A percentile compares a stretch with the other conserved stretches of the same genome.
Conservation (phyloP, 2,888 invertebrate species). For the Neocrepidodera transversa region DNA sequence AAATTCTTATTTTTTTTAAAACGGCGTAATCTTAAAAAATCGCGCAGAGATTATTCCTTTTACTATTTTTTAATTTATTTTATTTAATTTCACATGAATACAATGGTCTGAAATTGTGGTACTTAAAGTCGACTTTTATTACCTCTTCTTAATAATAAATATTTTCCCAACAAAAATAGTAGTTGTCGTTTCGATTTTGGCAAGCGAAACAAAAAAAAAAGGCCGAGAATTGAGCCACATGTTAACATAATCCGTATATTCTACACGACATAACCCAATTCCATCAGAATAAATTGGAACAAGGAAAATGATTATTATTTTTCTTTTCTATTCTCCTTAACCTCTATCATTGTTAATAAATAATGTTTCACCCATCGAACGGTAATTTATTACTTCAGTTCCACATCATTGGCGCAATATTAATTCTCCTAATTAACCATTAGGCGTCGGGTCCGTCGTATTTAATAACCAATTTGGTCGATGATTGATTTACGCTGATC, state of each 20-base stretch:
- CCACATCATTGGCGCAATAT: constrained; percentile 45
- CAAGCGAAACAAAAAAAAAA: constrained; percentile 17
- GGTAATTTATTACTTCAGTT: constrained; percentile 45
- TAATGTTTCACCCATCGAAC: too few species aligned
- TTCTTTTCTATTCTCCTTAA: neutral
- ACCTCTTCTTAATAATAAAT: too few species aligned
- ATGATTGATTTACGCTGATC: constrained; percentile 44
- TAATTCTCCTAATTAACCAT: constrained; percentile 47
- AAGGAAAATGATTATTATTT: constrained; percentile 8
- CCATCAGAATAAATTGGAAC: constrained; percentile 10
- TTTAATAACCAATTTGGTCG: constrained; percentile 47
- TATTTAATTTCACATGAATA: too few species aligned
- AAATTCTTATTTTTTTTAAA: too few species aligned
- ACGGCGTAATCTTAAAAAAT: too few species aligned
- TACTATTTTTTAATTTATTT: too few species aligned
- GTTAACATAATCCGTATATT: constrained; percentile 31
- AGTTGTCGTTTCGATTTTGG: too few species aligned
- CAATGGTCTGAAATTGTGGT: too few species aligned
- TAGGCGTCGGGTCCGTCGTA: constrained; percentile 38
- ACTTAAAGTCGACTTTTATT: too few species aligned
- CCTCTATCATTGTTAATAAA: too few species aligned
- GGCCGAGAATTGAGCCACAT: constrained; percentile 16
- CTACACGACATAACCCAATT: constrained; percentile 21
- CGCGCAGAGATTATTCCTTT: too few species aligned
- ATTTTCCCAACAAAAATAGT: too few species aligned